A percentile compares a stretch with the other conserved stretches of the same genome.
Evolutionary conservation across 2,888 invertebrate species (phyloP).

Genomic region (Anticlea derivata): DNA sequence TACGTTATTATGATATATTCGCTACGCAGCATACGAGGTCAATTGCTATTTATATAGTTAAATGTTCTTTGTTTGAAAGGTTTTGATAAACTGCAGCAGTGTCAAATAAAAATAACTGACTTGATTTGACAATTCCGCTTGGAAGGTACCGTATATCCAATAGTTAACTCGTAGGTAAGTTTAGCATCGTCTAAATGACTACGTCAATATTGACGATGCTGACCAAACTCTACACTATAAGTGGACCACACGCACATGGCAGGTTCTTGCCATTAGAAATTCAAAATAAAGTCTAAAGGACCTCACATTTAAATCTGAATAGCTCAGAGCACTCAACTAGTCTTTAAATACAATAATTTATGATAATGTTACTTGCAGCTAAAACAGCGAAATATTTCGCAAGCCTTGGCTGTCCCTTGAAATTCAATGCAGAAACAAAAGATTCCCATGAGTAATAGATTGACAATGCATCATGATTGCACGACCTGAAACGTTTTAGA

Average conservation of each 20-base stretch:
- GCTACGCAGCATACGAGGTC: slow-evolving; percentile 22
- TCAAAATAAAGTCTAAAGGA: background rate
- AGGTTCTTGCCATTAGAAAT: background rate
- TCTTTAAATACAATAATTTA: slow-evolving; percentile 33
- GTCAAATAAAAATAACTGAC: background rate
- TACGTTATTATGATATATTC: slow-evolving; percentile 25
- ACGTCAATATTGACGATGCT: no score
- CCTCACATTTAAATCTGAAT: slow-evolving; percentile 25
- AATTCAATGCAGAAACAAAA: slow-evolving; percentile 46
- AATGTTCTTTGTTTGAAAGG: background rate
- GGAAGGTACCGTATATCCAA: no score
- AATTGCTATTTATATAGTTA: slow-evolving; percentile 22
- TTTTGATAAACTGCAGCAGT: slow-evolving; percentile 12
- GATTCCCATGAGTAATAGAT: slow-evolving; percentile 54
- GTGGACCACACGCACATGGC: background rate
- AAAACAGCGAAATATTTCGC: slow-evolving; percentile 21
- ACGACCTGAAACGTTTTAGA: slow-evolving; percentile 56
- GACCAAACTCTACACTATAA: no score
- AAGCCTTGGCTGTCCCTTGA: slow-evolving; percentile 23
- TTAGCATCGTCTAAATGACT: no score
- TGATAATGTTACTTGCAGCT: slow-evolving; percentile 29
- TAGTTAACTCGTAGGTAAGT: no score
- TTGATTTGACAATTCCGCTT: no score
- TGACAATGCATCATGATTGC: slow-evolving; percentile 59
- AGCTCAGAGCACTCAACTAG: slow-evolving; percentile 9